Percentiles rank a stretch among this genome's conserved stretches.
Evolutionary conservation across 2,888 invertebrate genomes (phyloP).

Genomic region (Hipparchia semele): DNA sequence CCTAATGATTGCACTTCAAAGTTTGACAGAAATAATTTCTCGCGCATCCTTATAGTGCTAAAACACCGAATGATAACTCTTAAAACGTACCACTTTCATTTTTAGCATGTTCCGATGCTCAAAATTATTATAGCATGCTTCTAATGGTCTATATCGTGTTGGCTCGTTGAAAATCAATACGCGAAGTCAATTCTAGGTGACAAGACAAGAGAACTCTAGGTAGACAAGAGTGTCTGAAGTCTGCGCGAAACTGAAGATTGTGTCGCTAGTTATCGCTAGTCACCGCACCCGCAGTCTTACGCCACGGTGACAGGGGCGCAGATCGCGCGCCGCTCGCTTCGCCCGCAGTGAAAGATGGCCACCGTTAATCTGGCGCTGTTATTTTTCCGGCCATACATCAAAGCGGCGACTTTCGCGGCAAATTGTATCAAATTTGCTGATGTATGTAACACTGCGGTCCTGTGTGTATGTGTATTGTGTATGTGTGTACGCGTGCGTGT

Average conservation of each 20-base stretch:
- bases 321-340: slow-evolving; percentile 32
- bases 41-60: no score
- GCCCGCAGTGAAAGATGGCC: slow-evolving; percentile 33
- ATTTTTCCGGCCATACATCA: slow-evolving; percentile 76
- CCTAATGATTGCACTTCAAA: no score
- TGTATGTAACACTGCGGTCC: slow-evolving; percentile 50
- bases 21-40: no score
- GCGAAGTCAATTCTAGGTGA: no score
- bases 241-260: neutral
- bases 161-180: no score
- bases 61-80: no score
- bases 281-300: slow-evolving; percentile 1
- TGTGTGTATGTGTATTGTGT: slow-evolving; percentile 9
- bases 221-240: neutral
- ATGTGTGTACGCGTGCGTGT: neutral
- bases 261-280: slow-evolving; percentile 8
- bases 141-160: no score
- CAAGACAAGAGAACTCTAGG: no score
- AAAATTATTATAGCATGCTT: no score
- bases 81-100: no score
- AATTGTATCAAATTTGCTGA: slow-evolving; percentile 74
- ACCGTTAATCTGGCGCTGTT: slow-evolving; percentile 64
- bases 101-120: no score
- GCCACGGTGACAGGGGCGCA: slow-evolving; percentile 35
- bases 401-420: slow-evolving; percentile 61